These are phyloP conservation scores for Brachirus orientalis DNA, from an alignment of 2,113 vertebrate genomes.

Conservation along the genomic window DNA sequence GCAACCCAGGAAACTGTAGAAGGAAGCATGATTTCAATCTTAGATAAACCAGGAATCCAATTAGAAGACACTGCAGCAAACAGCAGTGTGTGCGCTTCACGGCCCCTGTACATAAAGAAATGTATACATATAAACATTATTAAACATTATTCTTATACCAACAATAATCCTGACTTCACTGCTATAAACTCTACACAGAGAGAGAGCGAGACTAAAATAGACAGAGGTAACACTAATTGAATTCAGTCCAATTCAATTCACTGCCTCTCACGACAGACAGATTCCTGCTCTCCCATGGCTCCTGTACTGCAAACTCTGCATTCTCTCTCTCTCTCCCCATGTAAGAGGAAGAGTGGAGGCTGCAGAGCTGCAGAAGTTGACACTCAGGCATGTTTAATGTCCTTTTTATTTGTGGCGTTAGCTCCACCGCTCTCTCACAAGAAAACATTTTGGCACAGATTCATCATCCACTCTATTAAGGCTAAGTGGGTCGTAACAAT, in stretches of 20 bases:
- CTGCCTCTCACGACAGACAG: constrained; percentile 10
- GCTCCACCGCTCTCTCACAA: constrained; percentile 23
- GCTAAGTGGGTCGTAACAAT: constrained; percentile 65
- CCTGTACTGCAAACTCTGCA: constrained; percentile 2
- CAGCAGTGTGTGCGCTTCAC: neutral
- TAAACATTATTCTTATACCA: neutral
- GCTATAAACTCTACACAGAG: constrained; percentile 5
- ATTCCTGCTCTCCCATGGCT: constrained; percentile 37
- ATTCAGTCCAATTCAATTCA: constrained; percentile 14
- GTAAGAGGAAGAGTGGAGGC: constrained; percentile 21
- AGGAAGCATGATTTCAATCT: constrained; percentile 59
- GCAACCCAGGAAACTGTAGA: constrained; percentile 54
- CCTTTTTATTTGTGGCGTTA: constrained; percentile 45
- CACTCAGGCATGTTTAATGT: constrained; percentile 44
- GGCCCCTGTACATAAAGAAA: neutral
- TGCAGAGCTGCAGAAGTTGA: constrained; percentile 35
- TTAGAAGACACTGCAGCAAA: constrained; percentile 56
- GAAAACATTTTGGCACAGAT: neutral
- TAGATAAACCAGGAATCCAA: constrained; percentile 68
- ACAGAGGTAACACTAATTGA: constrained; percentile 16
- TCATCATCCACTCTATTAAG: constrained; percentile 48
- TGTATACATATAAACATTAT: neutral
- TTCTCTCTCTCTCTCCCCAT: constrained; percentile 2
- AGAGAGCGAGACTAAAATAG: constrained; percentile 15
- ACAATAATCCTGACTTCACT: neutral